Evolutionary conservation across 2,113 vertebrate genomes (phyloP).

Genomic region (Oriolus oriolus): DNA sequence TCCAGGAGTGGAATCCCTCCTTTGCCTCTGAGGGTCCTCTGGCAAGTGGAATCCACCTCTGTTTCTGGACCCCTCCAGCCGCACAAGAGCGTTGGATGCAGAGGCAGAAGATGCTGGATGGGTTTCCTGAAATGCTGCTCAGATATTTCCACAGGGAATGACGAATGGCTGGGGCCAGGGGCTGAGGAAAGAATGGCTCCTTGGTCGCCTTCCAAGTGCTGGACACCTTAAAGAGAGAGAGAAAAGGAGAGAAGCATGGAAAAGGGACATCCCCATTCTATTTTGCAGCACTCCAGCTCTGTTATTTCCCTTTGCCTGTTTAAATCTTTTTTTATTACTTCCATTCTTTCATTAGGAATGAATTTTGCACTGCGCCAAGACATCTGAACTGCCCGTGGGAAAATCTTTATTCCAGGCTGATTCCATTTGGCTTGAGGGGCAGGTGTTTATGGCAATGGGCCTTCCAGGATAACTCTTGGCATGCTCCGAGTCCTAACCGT

Average conservation of each 20-base stretch:
- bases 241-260: background rate
- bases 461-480: background rate
- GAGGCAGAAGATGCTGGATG: background rate
- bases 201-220: background rate
- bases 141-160: background rate
- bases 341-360: background rate
- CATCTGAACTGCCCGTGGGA: background rate
- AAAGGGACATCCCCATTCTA: background rate
- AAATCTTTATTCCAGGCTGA: background rate
- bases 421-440: background rate
- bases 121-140: background rate
- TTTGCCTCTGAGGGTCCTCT: background rate
- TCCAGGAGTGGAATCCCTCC: rapidly evolving
- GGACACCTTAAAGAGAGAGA: background rate
- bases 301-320: background rate
- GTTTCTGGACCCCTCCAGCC: background rate
- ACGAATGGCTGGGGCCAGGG: background rate
- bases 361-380: background rate
- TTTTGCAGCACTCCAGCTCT: background rate
- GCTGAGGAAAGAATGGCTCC: background rate
- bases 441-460: background rate
- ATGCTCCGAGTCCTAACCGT: background rate
- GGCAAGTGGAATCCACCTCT: background rate
- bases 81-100: background rate
- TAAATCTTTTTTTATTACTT: background rate